Base-by-base conservation (phyloP, 2,888 invertebrate genomes). In the Amiota communis region DNA sequence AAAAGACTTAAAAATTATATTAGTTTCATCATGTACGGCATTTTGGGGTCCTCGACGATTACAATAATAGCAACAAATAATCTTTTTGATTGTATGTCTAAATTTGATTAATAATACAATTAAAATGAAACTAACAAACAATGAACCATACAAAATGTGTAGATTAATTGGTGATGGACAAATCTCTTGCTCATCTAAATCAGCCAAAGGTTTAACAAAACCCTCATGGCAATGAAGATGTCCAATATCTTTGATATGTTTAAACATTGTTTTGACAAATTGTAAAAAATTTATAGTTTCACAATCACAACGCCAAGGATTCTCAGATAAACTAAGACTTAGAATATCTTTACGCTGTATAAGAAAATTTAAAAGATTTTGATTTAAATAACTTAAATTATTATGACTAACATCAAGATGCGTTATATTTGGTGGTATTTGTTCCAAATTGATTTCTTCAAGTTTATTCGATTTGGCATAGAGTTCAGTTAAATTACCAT, bases 271-370 rank as follows among this genome's bases (percentile, higher is more conserved):
- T 17, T 63, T 23, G 6, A 63, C 46, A 36, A 63, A 63, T 13
- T 8, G 23, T 6, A 63, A 2, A 13, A 63, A 63, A 12, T 23
- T n/a, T 17, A 11, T 12, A 8, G 63, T 13, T 12, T 23, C 63
- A 13, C 63, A 63, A 63, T 63, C 13, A 36, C 63, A 63, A 63
- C 63, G 63, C 63, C 63, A 63, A 36, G 63, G 63, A 36, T 63
- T 63, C 13, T 46, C 63, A 23, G 63, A 23, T 17, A 63, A 15
- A 13, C 46, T 46, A 36, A 63, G 63, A 6, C 17, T 36, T 15
- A 63, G 4, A 17, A 11, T 12, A 4, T 23, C 12, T 12, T 63
- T 63, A 13, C 36, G 63, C 11, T 4, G 2, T n/a, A 63, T 12
- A 11, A 63, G 13, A 20, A 20, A 63, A 23, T 63, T 13, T 12